Conservation (phyloP, 1,140 invertebrate genomes). For the Augochlora pura region DNA sequence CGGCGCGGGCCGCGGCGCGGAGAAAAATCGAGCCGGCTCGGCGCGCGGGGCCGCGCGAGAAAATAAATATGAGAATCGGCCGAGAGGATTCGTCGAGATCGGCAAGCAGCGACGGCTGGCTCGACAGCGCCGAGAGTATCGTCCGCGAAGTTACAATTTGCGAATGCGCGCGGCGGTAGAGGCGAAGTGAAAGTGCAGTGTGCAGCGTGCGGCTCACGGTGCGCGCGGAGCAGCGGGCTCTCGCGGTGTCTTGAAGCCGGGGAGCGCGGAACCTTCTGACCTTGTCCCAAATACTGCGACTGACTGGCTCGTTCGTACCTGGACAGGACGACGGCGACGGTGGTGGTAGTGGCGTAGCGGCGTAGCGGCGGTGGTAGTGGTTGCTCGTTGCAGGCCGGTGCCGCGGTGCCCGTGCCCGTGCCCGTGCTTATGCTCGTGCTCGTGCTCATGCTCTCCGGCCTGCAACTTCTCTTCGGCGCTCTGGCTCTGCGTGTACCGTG, state of each 20-base stretch:
- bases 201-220: slow-evolving; percentile 28
- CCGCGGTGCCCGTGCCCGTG: background rate
- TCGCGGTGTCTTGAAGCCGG: slow-evolving; percentile 70
- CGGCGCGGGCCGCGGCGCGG: too few relatives aligned
- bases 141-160: slow-evolving; percentile 63
- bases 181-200: slow-evolving; percentile 77
- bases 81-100: too few relatives aligned
- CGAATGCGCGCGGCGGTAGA: slow-evolving; percentile 68
- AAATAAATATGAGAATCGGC: too few relatives aligned
- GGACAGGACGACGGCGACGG: slow-evolving; percentile 20
- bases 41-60: too few relatives aligned
- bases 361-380: background rate
- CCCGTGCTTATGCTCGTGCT: too few relatives aligned
- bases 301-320: slow-evolving; percentile 57
- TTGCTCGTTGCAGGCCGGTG: background rate
- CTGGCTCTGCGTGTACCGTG: background rate
- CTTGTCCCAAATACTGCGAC: slow-evolving; percentile 80
- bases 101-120: too few relatives aligned
- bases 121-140: slow-evolving; percentile 12
- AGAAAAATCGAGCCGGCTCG: too few relatives aligned
- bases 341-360: background rate
- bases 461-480: slow-evolving; percentile 3
- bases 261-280: slow-evolving; percentile 75
- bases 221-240: slow-evolving; percentile 46
- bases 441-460: too few relatives aligned